Evolutionary conservation across 1,140 invertebrate species (phyloP).

Genomic region (Lucilia cuprina): DNA sequence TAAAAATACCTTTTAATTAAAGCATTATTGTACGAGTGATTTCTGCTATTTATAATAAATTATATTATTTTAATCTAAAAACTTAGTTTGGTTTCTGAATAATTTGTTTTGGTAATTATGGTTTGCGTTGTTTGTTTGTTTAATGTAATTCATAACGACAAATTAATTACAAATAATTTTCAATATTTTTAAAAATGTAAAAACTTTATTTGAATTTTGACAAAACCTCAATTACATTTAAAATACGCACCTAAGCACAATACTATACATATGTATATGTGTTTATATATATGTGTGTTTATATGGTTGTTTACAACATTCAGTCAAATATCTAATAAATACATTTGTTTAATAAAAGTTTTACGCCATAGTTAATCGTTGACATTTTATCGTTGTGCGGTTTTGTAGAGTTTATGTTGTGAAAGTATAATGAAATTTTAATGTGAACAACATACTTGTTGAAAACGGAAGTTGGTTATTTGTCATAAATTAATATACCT

Average conservation of each 20-base stretch:
- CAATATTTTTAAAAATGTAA: neutral
- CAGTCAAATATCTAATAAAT: neutral
- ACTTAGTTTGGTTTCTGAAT: no score
- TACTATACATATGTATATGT: neutral
- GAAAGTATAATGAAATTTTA: no score
- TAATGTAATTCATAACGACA: neutral
- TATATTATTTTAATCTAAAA: no score
- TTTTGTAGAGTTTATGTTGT: neutral
- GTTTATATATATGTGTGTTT: neutral
- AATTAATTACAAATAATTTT: neutral
- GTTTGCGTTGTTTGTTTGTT: no score
- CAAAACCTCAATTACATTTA: neutral
- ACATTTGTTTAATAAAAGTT: neutral
- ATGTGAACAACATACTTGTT: neutral
- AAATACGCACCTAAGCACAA: neutral
- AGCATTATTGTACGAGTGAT: no score
- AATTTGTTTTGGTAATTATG: no score
- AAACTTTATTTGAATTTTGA: neutral
- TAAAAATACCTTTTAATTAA: no score
- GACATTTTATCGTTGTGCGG: neutral
- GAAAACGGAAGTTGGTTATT: neutral
- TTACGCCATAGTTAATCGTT: neutral
- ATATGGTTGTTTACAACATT: no score
- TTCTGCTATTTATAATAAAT: no score
- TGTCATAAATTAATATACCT: neutral